A percentile compares a stretch with the other conserved stretches of the same genome.
Conservation (phyloP, 2,797 vertebrate genomes). For the Syngnathus acus region DNA sequence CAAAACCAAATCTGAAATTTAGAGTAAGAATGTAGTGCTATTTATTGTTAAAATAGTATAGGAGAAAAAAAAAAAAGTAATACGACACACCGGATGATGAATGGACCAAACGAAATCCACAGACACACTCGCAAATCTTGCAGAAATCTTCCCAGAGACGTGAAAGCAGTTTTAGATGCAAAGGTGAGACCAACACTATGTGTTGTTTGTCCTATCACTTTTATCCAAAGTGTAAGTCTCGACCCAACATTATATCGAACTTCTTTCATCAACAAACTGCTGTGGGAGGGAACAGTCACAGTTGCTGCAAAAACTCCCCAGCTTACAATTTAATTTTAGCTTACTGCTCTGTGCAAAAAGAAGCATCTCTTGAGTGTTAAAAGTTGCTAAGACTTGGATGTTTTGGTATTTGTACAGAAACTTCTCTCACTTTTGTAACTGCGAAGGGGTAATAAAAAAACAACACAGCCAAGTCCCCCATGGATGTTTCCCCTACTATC, state of each 20-base stretch:
- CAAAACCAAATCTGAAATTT: no score
- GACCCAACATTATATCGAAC: not conserved
- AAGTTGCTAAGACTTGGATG: conserved; percentile 12
- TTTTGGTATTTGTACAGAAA: conserved; percentile 19
- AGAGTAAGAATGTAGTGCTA: no score
- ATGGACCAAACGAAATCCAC: no score
- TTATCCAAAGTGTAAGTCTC: not conserved
- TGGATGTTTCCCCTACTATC: conserved; percentile 24
- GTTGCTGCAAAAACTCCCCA: conserved; percentile 16
- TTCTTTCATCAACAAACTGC: not conserved
- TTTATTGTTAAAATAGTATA: no score
- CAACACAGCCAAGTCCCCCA: conserved; percentile 18
- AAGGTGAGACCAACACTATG: not conserved
- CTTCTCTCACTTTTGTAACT: not conserved
- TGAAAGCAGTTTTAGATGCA: not conserved
- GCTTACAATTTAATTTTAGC: conserved; percentile 33
- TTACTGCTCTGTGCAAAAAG: conserved; percentile 11
- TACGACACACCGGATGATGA: no score
- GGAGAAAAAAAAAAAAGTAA: no score
- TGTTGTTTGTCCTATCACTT: not conserved
- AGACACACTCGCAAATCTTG: not conserved
- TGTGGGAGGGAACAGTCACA: conserved; percentile 14
- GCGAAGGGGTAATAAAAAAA: conserved; percentile 15
- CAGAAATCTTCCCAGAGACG: not conserved
- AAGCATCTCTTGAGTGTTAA: conserved; percentile 5